A percentile compares a stretch with the other conserved stretches of the same genome.
These are phyloP conservation scores for Neosilurus mollespiculum DNA, from an alignment of 2,797 vertebrate genomes.

Conservation along the genomic window DNA sequence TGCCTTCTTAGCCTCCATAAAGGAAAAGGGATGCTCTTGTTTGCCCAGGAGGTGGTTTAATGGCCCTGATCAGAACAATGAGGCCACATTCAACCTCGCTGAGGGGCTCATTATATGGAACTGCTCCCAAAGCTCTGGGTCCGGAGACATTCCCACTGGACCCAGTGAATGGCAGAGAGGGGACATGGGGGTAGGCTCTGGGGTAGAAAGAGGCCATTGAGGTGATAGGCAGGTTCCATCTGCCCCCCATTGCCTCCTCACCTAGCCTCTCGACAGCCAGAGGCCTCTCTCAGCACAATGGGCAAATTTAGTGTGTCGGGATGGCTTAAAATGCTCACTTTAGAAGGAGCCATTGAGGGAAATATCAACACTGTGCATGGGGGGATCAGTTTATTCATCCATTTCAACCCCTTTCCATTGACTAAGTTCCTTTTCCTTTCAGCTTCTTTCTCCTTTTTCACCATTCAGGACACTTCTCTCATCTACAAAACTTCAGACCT, in stretches of 20 bases:
- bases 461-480: conserved; percentile 77
- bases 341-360: conserved; percentile 78
- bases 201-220: conserved; percentile 85
- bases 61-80: conserved; percentile 87
- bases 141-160: conserved; percentile 89
- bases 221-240: conserved; percentile 93
- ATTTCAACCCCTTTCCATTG: conserved; percentile 76
- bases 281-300: conserved; percentile 83
- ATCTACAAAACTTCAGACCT: conserved; percentile 74
- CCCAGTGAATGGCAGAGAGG: conserved; percentile 82
- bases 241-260: conserved; percentile 87
- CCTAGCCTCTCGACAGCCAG: conserved; percentile 86
- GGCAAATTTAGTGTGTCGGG: conserved; percentile 80
- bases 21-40: conserved; percentile 94
- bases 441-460: conserved; percentile 72
- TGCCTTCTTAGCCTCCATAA: conserved; percentile 84
- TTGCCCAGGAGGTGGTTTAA: conserved; percentile 94
- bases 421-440: conserved; percentile 76
- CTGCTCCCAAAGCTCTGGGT: conserved; percentile 80
- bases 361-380: conserved; percentile 79
- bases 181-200: conserved; percentile 71
- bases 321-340: conserved; percentile 83
- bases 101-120: conserved; percentile 88
- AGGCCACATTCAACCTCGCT: conserved; percentile 84
- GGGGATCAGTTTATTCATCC: conserved; percentile 75